phyloP scores from a whole-genome alignment of 2,888 invertebrate species.

The Pristionchus fissidentatus region DNA sequence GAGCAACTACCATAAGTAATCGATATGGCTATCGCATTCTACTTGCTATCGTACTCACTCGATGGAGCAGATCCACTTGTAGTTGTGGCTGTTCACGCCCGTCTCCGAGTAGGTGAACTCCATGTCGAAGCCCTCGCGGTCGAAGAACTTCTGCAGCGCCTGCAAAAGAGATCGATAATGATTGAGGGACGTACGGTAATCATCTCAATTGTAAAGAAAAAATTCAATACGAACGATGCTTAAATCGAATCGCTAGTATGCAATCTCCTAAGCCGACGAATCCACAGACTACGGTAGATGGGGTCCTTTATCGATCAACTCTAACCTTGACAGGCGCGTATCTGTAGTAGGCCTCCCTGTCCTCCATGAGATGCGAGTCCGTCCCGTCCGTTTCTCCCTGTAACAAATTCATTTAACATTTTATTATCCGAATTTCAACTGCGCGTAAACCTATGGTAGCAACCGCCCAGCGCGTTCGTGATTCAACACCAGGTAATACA shows the following conservation, averaged over 20 bases:
- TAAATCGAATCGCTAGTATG: too few relatives aligned
- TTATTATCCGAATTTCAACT: too few relatives aligned
- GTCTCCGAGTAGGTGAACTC: conserved; percentile 88
- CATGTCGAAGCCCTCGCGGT: conserved; percentile 85
- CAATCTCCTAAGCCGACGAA: too few relatives aligned
- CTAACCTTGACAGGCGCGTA: conserved; percentile 90
- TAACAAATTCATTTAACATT: too few relatives aligned
- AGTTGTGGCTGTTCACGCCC: conserved; percentile 87
- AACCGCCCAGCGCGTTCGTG: neutral
- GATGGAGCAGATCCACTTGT: conserved; percentile 84
- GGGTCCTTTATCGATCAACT: too few relatives aligned
- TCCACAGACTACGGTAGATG: too few relatives aligned
- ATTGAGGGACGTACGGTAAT: too few relatives aligned
- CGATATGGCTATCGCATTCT: too few relatives aligned
- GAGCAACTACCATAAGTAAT: too few relatives aligned
- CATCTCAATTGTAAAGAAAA: too few relatives aligned
- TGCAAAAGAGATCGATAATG: conserved; percentile 4
- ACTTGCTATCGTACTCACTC: conserved; percentile 71
- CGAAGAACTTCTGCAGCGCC: conserved; percentile 92
- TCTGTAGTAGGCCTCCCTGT: conserved; percentile 88
- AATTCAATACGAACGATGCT: too few relatives aligned
- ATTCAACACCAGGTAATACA: neutral
- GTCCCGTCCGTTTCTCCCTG: conserved; percentile 38
- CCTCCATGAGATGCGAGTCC: conserved; percentile 66
- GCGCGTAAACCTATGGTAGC: too few relatives aligned